Evolutionary conservation across 2,797 vertebrate genomes (phyloP).

Genomic region (Lepus townsendii): DNA sequence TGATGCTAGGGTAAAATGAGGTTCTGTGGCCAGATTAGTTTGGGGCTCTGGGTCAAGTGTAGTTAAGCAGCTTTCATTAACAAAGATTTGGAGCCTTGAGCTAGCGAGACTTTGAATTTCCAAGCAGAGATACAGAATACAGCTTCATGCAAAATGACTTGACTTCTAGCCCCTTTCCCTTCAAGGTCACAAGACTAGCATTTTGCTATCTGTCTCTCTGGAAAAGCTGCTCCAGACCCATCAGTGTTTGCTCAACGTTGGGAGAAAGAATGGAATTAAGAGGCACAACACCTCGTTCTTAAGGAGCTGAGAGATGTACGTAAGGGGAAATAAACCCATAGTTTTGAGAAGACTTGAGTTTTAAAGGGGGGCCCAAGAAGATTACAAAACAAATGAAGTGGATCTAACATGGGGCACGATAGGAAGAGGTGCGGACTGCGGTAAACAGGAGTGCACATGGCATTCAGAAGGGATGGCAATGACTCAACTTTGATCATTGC

Average conservation of each 20-base stretch:
- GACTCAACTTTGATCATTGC: rapidly evolving
- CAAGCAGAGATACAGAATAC: not conserved
- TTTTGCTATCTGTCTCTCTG: not conserved
- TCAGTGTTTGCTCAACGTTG: not conserved
- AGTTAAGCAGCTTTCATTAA: not conserved
- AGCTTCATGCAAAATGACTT: not conserved
- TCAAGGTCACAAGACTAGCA: not conserved
- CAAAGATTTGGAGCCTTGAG: not conserved
- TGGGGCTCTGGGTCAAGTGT: not conserved
- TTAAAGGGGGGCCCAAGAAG: not conserved
- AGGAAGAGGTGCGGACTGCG: not conserved
- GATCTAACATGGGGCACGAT: not conserved
- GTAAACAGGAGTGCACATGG: not conserved
- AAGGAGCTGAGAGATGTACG: not conserved
- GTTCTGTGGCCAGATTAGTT: not conserved
- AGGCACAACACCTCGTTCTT: not conserved
- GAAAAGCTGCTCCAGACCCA: not conserved
- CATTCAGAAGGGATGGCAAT: not conserved
- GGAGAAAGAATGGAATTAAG: not conserved
- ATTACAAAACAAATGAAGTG: not conserved
- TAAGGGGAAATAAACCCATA: not conserved
- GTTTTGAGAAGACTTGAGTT: not conserved
- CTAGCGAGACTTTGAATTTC: not conserved
- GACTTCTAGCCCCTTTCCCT: not conserved
- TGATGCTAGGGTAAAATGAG: not conserved